Evolutionary conservation across 2,797 vertebrate genomes (phyloP).

Genomic region (Hippoglossus hippoglossus): DNA sequence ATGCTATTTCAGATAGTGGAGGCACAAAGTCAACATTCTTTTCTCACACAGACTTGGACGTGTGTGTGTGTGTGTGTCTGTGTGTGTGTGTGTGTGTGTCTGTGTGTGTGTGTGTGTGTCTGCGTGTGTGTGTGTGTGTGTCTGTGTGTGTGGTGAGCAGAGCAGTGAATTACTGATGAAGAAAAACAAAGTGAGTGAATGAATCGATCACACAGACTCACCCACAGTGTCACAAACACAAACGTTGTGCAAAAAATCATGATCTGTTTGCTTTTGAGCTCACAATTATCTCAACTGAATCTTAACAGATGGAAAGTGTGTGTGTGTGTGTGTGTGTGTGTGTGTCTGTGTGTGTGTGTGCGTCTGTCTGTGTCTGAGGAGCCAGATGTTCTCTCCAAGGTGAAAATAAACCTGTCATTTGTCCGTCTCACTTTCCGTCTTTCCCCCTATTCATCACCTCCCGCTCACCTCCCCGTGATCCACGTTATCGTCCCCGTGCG

Average conservation of each 20-base stretch:
- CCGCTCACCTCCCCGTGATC: too few relatives aligned
- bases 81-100: not conserved
- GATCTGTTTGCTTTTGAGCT: slow-evolving; percentile 20
- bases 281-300: slow-evolving; percentile 22
- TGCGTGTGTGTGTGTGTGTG: slow-evolving; percentile 17
- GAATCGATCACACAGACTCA: slow-evolving; percentile 44
- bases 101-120: not conserved
- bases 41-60: slow-evolving; percentile 1
- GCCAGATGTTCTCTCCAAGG: slow-evolving; percentile 34
- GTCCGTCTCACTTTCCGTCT: slow-evolving; percentile 21
- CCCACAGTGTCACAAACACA: slow-evolving; percentile 40
- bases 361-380: not conserved
- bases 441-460: too few relatives aligned
- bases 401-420: slow-evolving; percentile 47
- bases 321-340: not conserved
- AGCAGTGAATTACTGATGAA: slow-evolving; percentile 10
- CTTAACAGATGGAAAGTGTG: slow-evolving; percentile 4
- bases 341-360: not conserved
- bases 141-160: not conserved
- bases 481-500: not conserved
- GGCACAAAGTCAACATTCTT: slow-evolving; percentile 45
- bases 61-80: slow-evolving; percentile 8
- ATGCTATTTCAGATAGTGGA: slow-evolving; percentile 67
- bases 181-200: slow-evolving; percentile 24
- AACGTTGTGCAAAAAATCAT: slow-evolving; percentile 31